Conservation (phyloP, 2,113 vertebrate species). For the Mugil cephalus region DNA sequence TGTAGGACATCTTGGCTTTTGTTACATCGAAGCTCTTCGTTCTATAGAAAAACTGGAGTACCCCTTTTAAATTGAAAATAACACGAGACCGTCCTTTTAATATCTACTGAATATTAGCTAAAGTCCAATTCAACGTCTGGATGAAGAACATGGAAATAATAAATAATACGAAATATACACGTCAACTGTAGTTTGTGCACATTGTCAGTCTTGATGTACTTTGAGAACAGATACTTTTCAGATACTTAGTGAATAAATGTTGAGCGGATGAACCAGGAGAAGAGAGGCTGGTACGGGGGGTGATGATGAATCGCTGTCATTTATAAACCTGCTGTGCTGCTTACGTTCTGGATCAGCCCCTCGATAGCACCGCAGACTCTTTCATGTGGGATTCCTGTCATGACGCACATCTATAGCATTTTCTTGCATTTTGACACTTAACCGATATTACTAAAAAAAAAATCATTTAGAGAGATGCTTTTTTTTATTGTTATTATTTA, state of each 20-base stretch:
- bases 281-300: not conserved
- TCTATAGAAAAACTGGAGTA: not conserved
- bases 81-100: not conserved
- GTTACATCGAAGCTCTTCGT: not conserved
- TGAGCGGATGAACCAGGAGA: not conserved
- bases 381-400: constrained; percentile 11
- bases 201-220: not conserved
- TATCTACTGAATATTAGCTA: constrained; percentile 8
- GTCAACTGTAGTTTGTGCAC: not conserved
- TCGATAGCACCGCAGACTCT: constrained; percentile 24
- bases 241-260: not conserved
- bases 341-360: not conserved
- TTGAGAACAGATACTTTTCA: constrained; percentile 2
- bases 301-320: not conserved
- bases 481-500: constrained; percentile 1
- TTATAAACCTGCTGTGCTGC: not conserved
- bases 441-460: not conserved
- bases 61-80: not conserved
- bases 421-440: not conserved
- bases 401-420: constrained; percentile 11
- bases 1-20: not conserved
- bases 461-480: too few relatives aligned
- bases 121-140: constrained; percentile 14
- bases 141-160: constrained; percentile 35
- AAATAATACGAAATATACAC: constrained; percentile 54